Evolutionary conservation across 2,888 invertebrate genomes (phyloP), one percentile per base, ranked within the genome.

Genomic region (Drosophila setosimentum): DNA sequence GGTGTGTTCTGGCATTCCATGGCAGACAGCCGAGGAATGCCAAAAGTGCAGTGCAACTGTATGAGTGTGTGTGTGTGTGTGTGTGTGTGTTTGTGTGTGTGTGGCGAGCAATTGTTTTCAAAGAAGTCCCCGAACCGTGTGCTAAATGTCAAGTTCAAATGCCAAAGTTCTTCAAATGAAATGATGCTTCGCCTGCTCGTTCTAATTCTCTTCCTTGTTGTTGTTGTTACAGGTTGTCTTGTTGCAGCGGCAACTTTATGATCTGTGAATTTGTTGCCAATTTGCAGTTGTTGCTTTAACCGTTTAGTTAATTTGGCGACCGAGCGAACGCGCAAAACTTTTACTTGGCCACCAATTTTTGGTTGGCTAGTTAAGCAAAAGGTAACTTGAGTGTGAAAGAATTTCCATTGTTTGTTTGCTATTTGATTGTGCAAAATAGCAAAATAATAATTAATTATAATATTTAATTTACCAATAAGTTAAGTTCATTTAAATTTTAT

Each of bases 111-210:
- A 90, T 90, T 88, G 91, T 90, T 88, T 90, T 81, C 83, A 79
- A 87, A 81, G 83, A 82, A 87, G 89, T 89, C 80, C 73, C 87
- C 82, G 80, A 78, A 79, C 76, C 89, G 84, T 84, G 90, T 87
- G 87, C 80, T 83, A 89, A 89, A 91, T 91, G 88, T 89, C 88
- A 89, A 89, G 88, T 89, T 89, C 88, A 89, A 89, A 91, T 91
- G 88, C 80, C 86, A 89, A 89, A 89, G 91, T 89, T 89, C 85
- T 82, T 85, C 85, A 89, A 84, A 89, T 78, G 79, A 88, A 88
- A 86, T 90, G 89, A 88, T 90, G 89, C 89, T 86, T 68, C 67
- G 64, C 49, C 40, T 45, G 30, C 49, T 27, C 29, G 8, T 33
- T 63, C 35, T 2, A 13, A 7, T 40, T 63, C 54, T 32, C 11